phyloP scores from a whole-genome alignment of 2,888 invertebrate genomes.

The Andrena chrysosceles region DNA sequence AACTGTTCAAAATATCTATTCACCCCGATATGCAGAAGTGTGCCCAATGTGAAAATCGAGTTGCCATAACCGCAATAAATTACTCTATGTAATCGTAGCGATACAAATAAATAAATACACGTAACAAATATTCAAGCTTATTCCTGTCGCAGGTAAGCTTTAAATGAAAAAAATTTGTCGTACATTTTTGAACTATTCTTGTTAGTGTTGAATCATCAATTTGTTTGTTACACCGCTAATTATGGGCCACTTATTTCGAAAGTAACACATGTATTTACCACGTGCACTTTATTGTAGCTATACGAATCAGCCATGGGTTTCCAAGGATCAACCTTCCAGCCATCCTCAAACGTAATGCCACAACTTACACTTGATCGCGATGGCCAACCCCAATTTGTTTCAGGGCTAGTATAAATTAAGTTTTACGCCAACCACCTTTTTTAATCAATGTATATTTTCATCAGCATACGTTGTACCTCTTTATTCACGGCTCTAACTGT shows the following conservation, averaged over 20 bases:
- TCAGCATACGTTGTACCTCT: conserved; percentile 77
- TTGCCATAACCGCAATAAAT: not conserved
- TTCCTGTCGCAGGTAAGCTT: too few relatives aligned
- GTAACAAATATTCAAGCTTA: not conserved
- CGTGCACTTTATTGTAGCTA: conserved; percentile 83
- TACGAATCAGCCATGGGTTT: conserved; percentile 88
- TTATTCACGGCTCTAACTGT: conserved; percentile 67
- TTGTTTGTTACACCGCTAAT: too few relatives aligned
- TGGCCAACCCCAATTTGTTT: conserved; percentile 88
- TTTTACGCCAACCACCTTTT: conserved; percentile 59
- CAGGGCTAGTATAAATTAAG: conserved; percentile 86
- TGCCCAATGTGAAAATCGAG: too few relatives aligned
- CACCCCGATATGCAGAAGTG: too few relatives aligned
- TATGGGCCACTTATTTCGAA: not conserved
- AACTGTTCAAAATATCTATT: too few relatives aligned
- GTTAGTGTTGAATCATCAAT: not conserved
- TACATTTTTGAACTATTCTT: not conserved
- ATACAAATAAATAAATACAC: too few relatives aligned
- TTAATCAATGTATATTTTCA: conserved; percentile 73
- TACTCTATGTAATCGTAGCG: not conserved
- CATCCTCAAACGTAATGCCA: conserved; percentile 81
- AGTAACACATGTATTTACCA: not conserved
- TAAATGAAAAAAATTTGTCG: not conserved
- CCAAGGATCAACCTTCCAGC: conserved; percentile 86
- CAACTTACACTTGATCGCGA: conserved; percentile 86